Evolutionary conservation across 2,888 invertebrate species (phyloP).

Genomic region (Cryptosula pallasiana): DNA sequence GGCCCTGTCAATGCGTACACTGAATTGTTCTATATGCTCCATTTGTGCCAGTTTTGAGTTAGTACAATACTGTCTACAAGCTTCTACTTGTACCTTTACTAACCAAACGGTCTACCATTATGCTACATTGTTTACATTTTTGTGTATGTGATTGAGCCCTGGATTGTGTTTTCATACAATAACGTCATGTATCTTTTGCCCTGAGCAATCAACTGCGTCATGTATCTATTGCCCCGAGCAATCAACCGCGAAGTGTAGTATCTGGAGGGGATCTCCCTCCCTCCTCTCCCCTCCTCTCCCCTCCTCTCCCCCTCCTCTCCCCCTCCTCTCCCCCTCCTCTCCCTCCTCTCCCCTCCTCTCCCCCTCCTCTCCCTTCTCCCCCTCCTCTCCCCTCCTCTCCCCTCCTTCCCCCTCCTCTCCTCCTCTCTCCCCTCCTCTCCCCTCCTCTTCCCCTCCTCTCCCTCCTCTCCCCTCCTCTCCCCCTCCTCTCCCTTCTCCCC

Average conservation of each 20-base stretch:
- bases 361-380: too few species aligned
- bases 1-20: background rate
- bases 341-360: too few species aligned
- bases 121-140: background rate
- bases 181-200: too few species aligned
- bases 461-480: slow-evolving; percentile 32
- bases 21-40: slow-evolving; percentile 16
- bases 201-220: too few species aligned
- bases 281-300: background rate
- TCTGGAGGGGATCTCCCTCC: background rate
- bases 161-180: background rate
- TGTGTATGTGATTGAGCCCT: background rate
- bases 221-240: too few species aligned
- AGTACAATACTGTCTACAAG: background rate
- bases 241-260: too few species aligned
- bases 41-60: background rate
- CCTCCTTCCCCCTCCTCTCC: too few species aligned
- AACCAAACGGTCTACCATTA: background rate
- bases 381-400: too few species aligned
- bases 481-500: slow-evolving; percentile 39
- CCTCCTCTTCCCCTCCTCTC: slow-evolving; percentile 24
- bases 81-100: background rate
- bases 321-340: too few species aligned
- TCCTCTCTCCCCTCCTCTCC: too few species aligned
- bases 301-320: too few species aligned